Evolutionary conservation across 2,888 invertebrate genomes (phyloP), one percentile per base, ranked within the genome.

Genomic region (Watsonalla binaria): DNA sequence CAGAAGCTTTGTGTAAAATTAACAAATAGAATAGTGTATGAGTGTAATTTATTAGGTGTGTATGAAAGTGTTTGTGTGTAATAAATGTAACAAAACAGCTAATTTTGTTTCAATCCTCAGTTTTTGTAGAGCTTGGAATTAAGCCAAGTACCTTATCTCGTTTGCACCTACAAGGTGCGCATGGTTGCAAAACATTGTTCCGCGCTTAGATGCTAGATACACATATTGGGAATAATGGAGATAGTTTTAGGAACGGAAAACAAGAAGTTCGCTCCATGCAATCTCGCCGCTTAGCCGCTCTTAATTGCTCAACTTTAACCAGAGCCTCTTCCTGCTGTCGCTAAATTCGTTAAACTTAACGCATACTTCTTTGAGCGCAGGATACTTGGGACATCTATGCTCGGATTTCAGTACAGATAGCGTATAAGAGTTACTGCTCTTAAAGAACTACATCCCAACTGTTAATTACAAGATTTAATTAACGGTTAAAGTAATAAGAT

Each of bases 1-100:
- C 92, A 66, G 85, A 93, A 80, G 85, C 88, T 71, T 92, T 94
- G 76, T 84, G 70, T 72, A 87, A 86, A 72, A 89, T 94, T 74
- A 90, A 92, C 79, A 92, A 92, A 78, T 94, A 93, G 82, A 83
- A 86, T 76, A 66, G 60, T 62, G 49, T 33, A 57, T 65, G 63
- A 57, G 57, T 61, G 60, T 62, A 65, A 76, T 78, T 76, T 79
- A 80, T 79, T 77, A 82, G 78, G 58, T 81, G 83, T 69, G 85
- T 83, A 78, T 84, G 84, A 76, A 61, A 79, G 79, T 79, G 80
- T 72, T 65, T 70, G 86, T 83, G 83, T 85, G 84, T 74, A 86
- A 82, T 80, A 84, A 87, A 87, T 66, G 56, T 59, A 70, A 65
- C 57, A 54, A 51, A 61, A 58, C 4, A 47, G 14, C 34, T 33